Base-by-base conservation (phyloP, 2,797 vertebrate species). In the Cyprinella venusta region DNA sequence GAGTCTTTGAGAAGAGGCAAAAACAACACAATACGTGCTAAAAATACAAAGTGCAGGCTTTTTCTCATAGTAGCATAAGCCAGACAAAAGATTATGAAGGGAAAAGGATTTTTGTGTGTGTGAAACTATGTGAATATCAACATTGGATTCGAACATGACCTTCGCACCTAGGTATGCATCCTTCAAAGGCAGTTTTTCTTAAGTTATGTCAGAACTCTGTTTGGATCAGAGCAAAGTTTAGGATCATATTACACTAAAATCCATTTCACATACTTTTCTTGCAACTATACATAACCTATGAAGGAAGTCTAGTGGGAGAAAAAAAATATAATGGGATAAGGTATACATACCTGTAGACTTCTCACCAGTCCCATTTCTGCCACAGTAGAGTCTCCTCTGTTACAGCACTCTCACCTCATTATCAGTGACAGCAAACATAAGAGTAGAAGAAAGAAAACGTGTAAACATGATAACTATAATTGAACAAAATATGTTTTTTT, bases 361-460 rank as follows among this genome's bases (percentile, higher is more conserved):
- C n/a, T 42, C 15, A 54, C 6, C 21, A 38, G 18, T 18, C 64
- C n/a, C 56, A 48, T 81, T 63, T 64, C 68, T 72, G 0, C 67
- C 54, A 63, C 15, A 40, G 59, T 16, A 54, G 33, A 67, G 69
- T 64, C 24, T 40, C 67, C 52, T 30, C 18, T 33, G 38, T 67
- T 12, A 52, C 36, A 8, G 16, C 30, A 24, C 21, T 52, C 59
- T 52, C 8, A 40, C 45, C 70, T 75, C 59, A 75, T 82, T 54
- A 82, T 82, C 70, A 65, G 70, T 75, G 59, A 74, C 30, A 65
- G 80, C 30, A 54, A 50, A 61, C 48, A n/a, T n/a, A 74, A 42
- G 38, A 50, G 7, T 54, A 36, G 50, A 36, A 59, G 19, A 45
- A 81, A 38, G 4, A 19, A 50, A 26, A 24, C 6, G 45, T 82